Percentiles rank a stretch among this genome's conserved stretches.
Evolutionary conservation across 2,888 invertebrate species (phyloP).

Genomic region (Xestia rhomboidea): DNA sequence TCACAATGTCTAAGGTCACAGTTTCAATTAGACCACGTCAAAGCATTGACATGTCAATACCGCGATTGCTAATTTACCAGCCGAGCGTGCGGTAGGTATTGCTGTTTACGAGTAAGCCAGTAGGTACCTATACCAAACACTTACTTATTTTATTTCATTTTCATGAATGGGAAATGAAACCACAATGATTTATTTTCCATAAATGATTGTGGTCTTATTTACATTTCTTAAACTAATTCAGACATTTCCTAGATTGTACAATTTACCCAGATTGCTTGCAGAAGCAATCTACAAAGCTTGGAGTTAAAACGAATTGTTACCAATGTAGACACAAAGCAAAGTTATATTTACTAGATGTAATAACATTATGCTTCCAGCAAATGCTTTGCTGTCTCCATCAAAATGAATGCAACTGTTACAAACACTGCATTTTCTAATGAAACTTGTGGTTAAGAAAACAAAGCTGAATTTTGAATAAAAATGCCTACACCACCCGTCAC

Average conservation of each 20-base stretch:
- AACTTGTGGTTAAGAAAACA: constrained; percentile 64
- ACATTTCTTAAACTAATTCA: not conserved
- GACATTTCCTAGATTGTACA: not conserved
- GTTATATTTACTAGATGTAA: constrained; percentile 67
- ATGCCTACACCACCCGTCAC: constrained; percentile 62
- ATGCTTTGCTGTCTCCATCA: constrained; percentile 49
- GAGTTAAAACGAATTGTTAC: constrained; percentile 44
- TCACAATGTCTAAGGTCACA: not conserved
- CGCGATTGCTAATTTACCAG: constrained; percentile 25
- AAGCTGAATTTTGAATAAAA: constrained; percentile 66
- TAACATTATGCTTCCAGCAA: constrained; percentile 63
- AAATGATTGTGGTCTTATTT: too few species aligned
- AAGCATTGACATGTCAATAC: constrained; percentile 9
- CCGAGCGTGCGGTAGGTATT: not conserved
- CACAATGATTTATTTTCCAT: too few species aligned
- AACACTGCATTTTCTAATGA: constrained; percentile 44
- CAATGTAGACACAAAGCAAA: constrained; percentile 60
- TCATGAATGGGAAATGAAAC: not conserved
- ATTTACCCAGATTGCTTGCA: constrained; percentile 1
- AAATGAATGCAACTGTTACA: constrained; percentile 56
- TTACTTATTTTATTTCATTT: not conserved
- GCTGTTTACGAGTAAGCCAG: not conserved
- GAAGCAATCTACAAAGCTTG: constrained; percentile 36
- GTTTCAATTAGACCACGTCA: constrained; percentile 34
- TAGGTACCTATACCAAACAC: not conserved